phyloP scores from a whole-genome alignment of 2,113 vertebrate species.

The human region DNA sequence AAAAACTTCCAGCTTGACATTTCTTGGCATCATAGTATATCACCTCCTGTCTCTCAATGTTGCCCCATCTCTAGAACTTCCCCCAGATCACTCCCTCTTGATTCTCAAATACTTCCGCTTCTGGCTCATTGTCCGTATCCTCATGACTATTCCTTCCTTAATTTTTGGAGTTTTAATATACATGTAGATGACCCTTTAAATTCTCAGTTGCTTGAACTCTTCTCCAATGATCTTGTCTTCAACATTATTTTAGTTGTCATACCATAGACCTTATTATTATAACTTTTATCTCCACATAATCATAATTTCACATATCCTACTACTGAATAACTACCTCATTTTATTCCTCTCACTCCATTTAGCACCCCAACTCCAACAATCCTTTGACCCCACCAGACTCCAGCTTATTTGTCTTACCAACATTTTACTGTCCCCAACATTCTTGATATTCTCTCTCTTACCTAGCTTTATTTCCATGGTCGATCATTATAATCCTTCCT shows the following conservation, averaged over 20 bases:
- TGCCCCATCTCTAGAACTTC: background rate
- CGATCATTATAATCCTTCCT: background rate
- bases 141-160: background rate
- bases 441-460: background rate
- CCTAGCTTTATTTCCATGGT: background rate
- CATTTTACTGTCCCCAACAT: background rate
- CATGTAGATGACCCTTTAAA: background rate
- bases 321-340: background rate
- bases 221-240: background rate
- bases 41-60: background rate
- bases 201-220: background rate
- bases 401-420: background rate
- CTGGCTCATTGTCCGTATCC: background rate
- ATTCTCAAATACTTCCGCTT: background rate
- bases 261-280: background rate
- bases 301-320: background rate
- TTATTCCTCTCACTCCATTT: background rate
- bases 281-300: background rate
- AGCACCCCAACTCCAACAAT: background rate
- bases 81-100: background rate
- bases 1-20: background rate
- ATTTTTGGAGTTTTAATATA: background rate
- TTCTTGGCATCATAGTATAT: background rate
- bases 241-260: background rate
- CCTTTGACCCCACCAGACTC: background rate